Evolutionary conservation across 1,140 invertebrate species (phyloP).

Genomic region (Phenacoccus solenopsis): DNA sequence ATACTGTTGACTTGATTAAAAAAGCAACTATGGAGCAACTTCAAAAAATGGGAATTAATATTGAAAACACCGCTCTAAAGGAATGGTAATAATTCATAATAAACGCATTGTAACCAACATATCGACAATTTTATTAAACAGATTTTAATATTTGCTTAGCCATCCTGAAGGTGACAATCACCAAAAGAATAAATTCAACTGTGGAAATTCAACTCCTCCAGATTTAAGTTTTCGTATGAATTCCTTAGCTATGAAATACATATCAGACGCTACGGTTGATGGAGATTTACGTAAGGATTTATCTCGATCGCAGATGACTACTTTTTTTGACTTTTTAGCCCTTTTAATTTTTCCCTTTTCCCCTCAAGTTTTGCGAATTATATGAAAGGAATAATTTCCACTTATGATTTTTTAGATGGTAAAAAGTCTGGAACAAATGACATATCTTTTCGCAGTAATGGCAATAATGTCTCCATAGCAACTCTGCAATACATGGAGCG

Average conservation of each 20-base stretch:
- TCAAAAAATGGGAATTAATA: not conserved
- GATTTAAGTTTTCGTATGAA: slow-evolving; percentile 23
- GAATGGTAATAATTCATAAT: not conserved
- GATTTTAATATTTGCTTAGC: not conserved
- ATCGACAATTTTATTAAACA: not conserved
- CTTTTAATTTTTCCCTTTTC: not conserved
- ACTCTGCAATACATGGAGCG: slow-evolving; percentile 25
- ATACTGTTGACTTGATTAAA: not conserved
- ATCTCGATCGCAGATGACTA: not conserved
- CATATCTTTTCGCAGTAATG: not conserved
- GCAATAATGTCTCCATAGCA: slow-evolving; percentile 25
- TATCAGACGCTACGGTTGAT: slow-evolving; percentile 18
- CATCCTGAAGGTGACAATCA: not conserved
- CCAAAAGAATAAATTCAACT: not conserved
- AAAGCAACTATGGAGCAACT: not conserved
- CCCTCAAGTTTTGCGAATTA: too few species aligned
- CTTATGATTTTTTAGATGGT: slow-evolving; percentile 14
- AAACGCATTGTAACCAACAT: not conserved
- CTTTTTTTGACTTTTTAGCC: not conserved
- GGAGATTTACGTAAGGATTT: not conserved
- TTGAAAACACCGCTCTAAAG: not conserved
- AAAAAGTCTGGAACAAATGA: slow-evolving; percentile 16
- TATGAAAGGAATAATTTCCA: too few species aligned
- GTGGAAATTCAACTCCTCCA: not conserved
- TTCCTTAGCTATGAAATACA: slow-evolving; percentile 21